Evolutionary conservation across 2,888 invertebrate genomes (phyloP).

Genomic region (Gandaritis pyraliata): DNA sequence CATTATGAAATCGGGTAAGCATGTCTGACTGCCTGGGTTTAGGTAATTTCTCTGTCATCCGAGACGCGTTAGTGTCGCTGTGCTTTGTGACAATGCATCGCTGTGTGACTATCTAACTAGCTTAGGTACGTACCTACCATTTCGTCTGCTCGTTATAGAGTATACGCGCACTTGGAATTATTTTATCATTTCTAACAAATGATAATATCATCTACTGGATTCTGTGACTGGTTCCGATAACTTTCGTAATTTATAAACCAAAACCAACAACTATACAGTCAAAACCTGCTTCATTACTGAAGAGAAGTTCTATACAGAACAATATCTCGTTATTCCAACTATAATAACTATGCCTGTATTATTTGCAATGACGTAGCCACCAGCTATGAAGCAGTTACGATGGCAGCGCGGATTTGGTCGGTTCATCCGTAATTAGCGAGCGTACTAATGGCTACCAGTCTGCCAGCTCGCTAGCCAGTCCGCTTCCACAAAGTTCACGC

Average conservation of each 20-base stretch:
- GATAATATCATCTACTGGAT: too few species aligned
- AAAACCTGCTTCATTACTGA: neutral
- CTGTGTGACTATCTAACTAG: neutral
- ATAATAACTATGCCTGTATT: conserved; percentile 23
- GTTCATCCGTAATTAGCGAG: conserved; percentile 65
- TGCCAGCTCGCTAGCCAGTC: conserved; percentile 25
- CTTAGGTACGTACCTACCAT: neutral
- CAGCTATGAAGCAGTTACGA: conserved; percentile 28
- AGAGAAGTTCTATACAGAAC: conserved; percentile 14
- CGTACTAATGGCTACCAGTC: conserved; percentile 65
- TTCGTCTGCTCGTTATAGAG: neutral
- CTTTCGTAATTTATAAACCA: too few species aligned
- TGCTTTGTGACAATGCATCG: conserved; percentile 40
- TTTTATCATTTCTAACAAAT: too few species aligned
- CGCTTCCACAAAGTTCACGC: conserved; percentile 51
- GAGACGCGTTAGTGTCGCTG: conserved; percentile 41
- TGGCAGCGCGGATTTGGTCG: conserved; percentile 52
- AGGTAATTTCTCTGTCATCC: conserved; percentile 51
- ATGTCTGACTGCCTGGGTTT: conserved; percentile 28
- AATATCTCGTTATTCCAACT: conserved; percentile 24
- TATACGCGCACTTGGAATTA: neutral
- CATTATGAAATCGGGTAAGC: conserved; percentile 1
- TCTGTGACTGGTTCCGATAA: too few species aligned
- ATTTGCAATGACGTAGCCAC: conserved; percentile 34
- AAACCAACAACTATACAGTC: neutral